Evolutionary conservation across 2,113 vertebrate species (phyloP), one percentile per base, ranked within the genome.

Genomic region (Chamaea fasciata): DNA sequence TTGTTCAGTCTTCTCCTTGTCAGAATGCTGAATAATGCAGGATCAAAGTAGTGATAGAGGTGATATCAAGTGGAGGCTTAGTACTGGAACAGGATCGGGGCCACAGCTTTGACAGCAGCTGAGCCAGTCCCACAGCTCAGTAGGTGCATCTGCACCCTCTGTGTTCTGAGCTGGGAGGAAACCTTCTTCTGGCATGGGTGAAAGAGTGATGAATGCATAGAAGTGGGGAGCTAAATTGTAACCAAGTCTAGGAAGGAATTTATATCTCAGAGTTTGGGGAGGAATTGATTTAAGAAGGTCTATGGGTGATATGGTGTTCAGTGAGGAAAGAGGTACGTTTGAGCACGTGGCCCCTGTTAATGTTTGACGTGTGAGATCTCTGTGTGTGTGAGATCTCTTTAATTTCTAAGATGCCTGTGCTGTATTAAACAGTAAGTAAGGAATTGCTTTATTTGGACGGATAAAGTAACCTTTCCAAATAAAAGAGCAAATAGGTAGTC

Each of bases 101-200:
- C 24, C 55, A 28, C 8, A 0, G 59, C 81, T 89, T 44, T 35
- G 42, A 6, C 11, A 11, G 33, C 55, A 35, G 2, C 33, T n/a
- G 63, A 39, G 77, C 30, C 21, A 42, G 27, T 68, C 35, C 65
- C 47, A 13, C 57, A 39, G 49, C 30, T 64, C 60, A 31, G 31
- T 13, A 11, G 0, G 0, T 33, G 23, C 13, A 3, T 33, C 65
- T 50, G 59, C 42, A 67, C 17, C 17, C 42, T 7, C 1, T 39
- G 56, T 20, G 0, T 59, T 64, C 53, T 24, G 27, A 44, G 50
- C 52, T 63, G 42, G 28, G 59, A 49, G 28, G 28, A 82, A 84
- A 62, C 39, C 27, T 69, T 30, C 0, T 57, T 39, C 33, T 30
- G 20, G 11, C 30, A 11, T 13, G 35, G 57, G 21, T 71, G 75